Conservation (phyloP, 37 sponge, comb jelly and placozoan species). For the Haliclona indistincta region DNA sequence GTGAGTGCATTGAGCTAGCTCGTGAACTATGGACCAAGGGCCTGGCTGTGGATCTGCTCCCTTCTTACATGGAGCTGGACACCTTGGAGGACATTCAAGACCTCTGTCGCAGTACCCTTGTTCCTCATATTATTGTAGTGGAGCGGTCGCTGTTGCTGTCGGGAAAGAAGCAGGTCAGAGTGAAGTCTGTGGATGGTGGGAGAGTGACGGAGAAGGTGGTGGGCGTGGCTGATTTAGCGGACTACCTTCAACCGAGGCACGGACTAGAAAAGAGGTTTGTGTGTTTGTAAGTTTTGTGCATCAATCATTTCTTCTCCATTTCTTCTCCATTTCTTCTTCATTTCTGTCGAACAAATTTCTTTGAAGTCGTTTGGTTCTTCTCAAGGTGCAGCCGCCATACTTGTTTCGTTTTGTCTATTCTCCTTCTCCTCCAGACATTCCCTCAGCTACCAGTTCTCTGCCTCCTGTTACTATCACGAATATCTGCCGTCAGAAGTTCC, state of each 20-base stretch:
- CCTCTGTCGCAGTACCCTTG: conserved; percentile 49
- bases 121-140: conserved; percentile 55
- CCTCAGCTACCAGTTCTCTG: neutral
- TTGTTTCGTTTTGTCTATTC: neutral
- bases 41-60: conserved; percentile 63
- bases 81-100: conserved; percentile 64
- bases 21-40: conserved; percentile 61
- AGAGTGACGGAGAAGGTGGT: conserved; percentile 40
- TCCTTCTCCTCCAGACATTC: neutral
- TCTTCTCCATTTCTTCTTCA: neutral
- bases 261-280: conserved; percentile 22
- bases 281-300: neutral
- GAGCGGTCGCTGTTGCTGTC: conserved; percentile 45
- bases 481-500: conserved; percentile 44
- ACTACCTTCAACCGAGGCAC: conserved; percentile 30
- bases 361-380: neutral
- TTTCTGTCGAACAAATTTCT: neutral
- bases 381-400: neutral
- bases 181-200: conserved; percentile 39
- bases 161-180: conserved; percentile 42
- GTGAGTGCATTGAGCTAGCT: conserved; percentile 55
- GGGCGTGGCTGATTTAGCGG: conserved; percentile 22
- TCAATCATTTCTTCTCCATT: neutral
- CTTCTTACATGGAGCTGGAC: conserved; percentile 56
- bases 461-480: conserved; percentile 42